Percentiles rank a stretch among this genome's conserved stretches.
Evolutionary conservation across 2,888 invertebrate genomes (phyloP).

Genomic region (Sclerodermus sp.): DNA sequence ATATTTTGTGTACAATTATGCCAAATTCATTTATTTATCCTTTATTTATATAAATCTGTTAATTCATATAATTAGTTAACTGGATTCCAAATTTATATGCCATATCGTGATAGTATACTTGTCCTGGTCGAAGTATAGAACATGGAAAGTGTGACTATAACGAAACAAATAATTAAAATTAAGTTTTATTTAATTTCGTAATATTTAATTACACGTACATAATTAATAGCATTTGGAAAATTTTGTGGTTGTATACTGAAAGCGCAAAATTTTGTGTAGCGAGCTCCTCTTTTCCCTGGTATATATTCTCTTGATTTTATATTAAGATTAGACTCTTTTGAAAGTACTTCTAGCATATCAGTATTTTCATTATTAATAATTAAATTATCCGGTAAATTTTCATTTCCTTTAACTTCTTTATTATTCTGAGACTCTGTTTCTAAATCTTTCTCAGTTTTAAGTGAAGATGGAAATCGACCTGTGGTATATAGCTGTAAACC

Average conservation of each 20-base stretch:
- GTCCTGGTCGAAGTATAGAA: constrained; percentile 71
- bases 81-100: constrained; percentile 71
- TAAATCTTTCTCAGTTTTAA: not conserved
- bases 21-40: not conserved
- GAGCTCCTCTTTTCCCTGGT: constrained; percentile 69
- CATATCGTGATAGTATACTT: constrained; percentile 71
- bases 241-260: constrained; percentile 90
- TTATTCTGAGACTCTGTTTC: too few relatives aligned
- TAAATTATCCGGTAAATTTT: not conserved
- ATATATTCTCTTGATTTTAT: constrained; percentile 45
- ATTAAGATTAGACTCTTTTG: not conserved
- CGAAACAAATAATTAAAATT: constrained; percentile 12
- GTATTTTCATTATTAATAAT: not conserved
- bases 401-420: not conserved
- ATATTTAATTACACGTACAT: constrained; percentile 61
- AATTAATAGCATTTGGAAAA: constrained; percentile 85
- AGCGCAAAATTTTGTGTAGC: constrained; percentile 74
- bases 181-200: constrained; percentile 2
- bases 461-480: constrained; percentile 24
- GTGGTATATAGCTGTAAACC: constrained; percentile 87
- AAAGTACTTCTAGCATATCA: too few relatives aligned
- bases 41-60: not conserved
- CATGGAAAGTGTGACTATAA: constrained; percentile 75
- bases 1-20: not conserved
- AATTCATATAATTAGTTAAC: constrained; percentile 36